Base-by-base conservation (phyloP, 2,113 vertebrate species). In the Willisornis vidua region DNA sequence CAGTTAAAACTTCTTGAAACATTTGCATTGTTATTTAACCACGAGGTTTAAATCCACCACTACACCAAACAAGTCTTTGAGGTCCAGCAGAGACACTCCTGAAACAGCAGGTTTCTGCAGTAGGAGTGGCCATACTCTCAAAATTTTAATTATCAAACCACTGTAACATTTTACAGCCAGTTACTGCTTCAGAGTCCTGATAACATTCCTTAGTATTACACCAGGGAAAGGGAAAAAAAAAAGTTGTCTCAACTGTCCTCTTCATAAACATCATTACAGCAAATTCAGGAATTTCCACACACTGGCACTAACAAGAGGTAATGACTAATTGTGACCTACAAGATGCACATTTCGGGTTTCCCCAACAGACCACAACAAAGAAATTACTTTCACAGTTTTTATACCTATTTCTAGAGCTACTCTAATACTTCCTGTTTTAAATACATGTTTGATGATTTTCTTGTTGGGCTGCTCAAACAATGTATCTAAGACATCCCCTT, bases 401-500 rank as follows among this genome's bases (percentile, higher is more conserved):
- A 28, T 0, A 71, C 24, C 22, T 55, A 55, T 24, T 46, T 59
- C 63, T 37, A 86, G 43, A 94, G 10, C 43, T 66, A 48, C 9
- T 12, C 45, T 80, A 83, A 26, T 19, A 66, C 12, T 45, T 74
- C 51, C 57, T n/a, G 18, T 23, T 19, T 33, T n/a, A 80, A 63
- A 68, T 4, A 66, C 0, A 3, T 0, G 0, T 51, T 80, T 46
- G 16, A 14, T 24, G 31, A 68, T 41, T 35, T 76, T 81, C 33
- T 35, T 73, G 11, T 11, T 31, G 33, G 67, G 22, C 18, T 66
- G n/a, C 35, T 77, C 58, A 63, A 77, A 70, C 19, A 48, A 22
- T 3, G 3, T 16, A 48, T n/a, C 59, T 80, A 19, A 48, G 63
- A 65, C 13, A 49, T 0, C 5, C 1, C 35, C 19, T 78, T 79